phyloP scores from a whole-genome alignment of 2,888 invertebrate species.

The Drosophila affinis region DNA sequence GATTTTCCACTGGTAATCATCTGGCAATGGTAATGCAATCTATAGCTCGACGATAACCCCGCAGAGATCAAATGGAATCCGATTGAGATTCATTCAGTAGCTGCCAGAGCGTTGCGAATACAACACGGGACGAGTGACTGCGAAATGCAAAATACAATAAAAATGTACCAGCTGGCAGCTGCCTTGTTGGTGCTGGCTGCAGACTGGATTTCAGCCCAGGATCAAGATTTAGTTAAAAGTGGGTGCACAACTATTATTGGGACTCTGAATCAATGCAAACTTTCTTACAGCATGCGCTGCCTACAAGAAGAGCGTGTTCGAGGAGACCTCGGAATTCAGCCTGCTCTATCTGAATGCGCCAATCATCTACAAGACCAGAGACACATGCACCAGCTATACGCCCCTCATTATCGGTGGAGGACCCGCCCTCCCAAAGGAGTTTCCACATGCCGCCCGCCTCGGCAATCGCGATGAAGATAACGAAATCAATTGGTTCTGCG shows the following conservation, averaged over 20 bases:
- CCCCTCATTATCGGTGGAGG: conserved; percentile 84
- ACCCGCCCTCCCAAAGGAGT: conserved; percentile 76
- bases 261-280: not conserved
- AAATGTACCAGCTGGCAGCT: not conserved
- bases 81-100: conserved; percentile 11
- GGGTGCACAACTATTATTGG: conserved; percentile 3
- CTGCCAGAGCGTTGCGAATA: conserved; percentile 7
- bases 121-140: not conserved
- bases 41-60: not conserved
- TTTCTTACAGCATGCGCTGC: conserved; percentile 49
- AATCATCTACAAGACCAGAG: conserved; percentile 42
- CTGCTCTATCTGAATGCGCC: conserved; percentile 47
- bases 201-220: conserved; percentile 34
- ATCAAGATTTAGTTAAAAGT: conserved; percentile 55
- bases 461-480: conserved; percentile 50
- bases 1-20: not conserved
- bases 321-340: conserved; percentile 55
- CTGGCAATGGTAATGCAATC: not conserved
- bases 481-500: conserved; percentile 72
- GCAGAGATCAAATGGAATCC: not conserved
- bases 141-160: conserved; percentile 18
- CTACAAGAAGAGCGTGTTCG: conserved; percentile 67
- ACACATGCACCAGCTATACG: conserved; percentile 59
- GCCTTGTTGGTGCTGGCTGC: conserved; percentile 2
- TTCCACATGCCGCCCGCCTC: conserved; percentile 77